Conservation (phyloP, 64 coral and sea anemone genomes). For the Dendrophyllia cribrosa region DNA sequence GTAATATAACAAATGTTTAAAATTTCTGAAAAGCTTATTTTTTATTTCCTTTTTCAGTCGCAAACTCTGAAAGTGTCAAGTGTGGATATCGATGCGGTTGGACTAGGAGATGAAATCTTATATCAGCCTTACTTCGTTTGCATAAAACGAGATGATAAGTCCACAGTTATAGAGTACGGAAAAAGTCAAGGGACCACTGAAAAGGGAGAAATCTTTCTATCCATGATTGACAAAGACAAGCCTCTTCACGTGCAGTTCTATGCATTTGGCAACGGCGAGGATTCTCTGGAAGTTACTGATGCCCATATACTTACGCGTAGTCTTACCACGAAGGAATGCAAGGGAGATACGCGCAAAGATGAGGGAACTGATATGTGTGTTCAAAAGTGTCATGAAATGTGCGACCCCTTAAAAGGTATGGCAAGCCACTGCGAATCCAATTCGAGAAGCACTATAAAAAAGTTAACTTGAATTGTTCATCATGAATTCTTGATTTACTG, state of each 20-base stretch:
- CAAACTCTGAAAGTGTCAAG: slow-evolving; percentile 12
- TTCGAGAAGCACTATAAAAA: too few species aligned
- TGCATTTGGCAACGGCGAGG: slow-evolving; percentile 43
- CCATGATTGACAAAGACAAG: slow-evolving; percentile 33
- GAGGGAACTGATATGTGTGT: neutral
- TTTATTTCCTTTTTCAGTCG: neutral
- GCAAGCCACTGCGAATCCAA: too few species aligned
- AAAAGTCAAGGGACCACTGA: slow-evolving; percentile 38
- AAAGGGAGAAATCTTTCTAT: slow-evolving; percentile 14
- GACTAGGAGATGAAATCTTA: slow-evolving; percentile 32
- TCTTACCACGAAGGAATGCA: slow-evolving; percentile 15
- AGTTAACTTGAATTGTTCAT: too few species aligned
- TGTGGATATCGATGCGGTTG: slow-evolving; percentile 29
- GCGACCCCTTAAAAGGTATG: slow-evolving; percentile 25
- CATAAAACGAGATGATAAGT: neutral
- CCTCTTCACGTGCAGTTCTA: slow-evolving; percentile 33
- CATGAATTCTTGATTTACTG: too few species aligned
- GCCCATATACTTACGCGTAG: slow-evolving; percentile 3
- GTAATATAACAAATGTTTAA: too few species aligned
- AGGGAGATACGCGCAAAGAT: neutral
- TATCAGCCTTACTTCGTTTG: slow-evolving; percentile 53
- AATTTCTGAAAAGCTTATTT: too few species aligned
- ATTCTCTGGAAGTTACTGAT: neutral
- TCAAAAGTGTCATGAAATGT: slow-evolving; percentile 19
- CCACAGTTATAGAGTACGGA: slow-evolving; percentile 41